A percentile compares a stretch with the other conserved stretches of the same genome.
Conservation (phyloP, 2,797 vertebrate species). For the Alectoris magna region DNA sequence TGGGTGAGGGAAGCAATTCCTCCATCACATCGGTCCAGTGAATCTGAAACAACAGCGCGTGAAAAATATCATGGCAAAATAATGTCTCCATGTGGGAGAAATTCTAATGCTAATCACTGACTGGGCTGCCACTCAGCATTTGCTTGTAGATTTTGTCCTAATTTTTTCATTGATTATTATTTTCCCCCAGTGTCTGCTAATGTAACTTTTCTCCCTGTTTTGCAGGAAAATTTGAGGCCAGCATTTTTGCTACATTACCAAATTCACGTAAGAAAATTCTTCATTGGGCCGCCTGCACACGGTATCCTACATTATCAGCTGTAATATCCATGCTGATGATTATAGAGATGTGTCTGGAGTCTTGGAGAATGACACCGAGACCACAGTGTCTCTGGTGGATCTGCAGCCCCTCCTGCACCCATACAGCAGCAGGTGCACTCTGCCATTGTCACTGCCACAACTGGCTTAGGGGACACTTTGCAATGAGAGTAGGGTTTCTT, state of each 20-base stretch:
- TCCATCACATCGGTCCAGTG: not conserved
- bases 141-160: not conserved
- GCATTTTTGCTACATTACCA: not conserved
- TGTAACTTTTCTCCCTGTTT: slow-evolving; percentile 7
- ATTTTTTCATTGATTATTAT: slow-evolving; percentile 16
- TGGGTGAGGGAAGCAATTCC: slow-evolving; percentile 17
- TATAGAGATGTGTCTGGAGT: not conserved
- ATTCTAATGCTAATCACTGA: slow-evolving; percentile 10
- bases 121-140: not conserved
- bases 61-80: slow-evolving; percentile 34
- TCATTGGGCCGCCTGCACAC: accelerated
- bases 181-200: not conserved
- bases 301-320: not conserved
- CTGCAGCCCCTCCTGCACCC: not conserved
- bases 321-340: not conserved
- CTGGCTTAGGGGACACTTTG: not conserved
- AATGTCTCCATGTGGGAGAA: not conserved
- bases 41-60: not conserved
- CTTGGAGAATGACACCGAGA: not conserved
- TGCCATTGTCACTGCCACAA: not conserved
- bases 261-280: not conserved
- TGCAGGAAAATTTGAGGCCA: not conserved
- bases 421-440: not conserved
- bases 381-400: not conserved
- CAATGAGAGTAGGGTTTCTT: not conserved